Conservation (phyloP, 2,888 invertebrate genomes). For the Asteroscopus sphinx region DNA sequence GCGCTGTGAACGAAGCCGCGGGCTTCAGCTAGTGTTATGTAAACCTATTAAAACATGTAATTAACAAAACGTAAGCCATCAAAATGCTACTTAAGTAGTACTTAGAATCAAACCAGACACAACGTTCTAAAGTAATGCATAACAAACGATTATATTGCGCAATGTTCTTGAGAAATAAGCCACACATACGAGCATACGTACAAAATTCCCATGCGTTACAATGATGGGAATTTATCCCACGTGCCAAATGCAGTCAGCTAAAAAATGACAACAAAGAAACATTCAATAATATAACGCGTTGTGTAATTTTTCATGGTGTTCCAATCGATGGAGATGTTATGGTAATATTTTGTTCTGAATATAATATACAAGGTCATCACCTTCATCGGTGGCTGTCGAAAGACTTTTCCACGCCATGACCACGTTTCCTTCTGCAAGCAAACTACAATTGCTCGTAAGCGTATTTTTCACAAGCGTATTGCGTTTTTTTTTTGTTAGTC, state of each 20-base stretch:
- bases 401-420: no score
- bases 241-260: slow-evolving; percentile 64
- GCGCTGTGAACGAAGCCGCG: no score
- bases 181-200: slow-evolving; percentile 45
- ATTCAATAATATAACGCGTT: slow-evolving; percentile 61
- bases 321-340: slow-evolving; percentile 4
- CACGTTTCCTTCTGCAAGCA: no score
- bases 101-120: slow-evolving; percentile 16
- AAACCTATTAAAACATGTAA: not conserved
- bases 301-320: slow-evolving; percentile 36
- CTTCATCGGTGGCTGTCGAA: no score
- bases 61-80: slow-evolving; percentile 31
- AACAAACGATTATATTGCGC: slow-evolving; percentile 51
- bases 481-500: no score
- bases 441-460: no score
- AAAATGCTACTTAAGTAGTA: slow-evolving; percentile 14
- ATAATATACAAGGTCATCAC: no score
- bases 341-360: no score
- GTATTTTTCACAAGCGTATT: no score
- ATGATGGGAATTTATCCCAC: slow-evolving; percentile 74
- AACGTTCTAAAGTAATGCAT: slow-evolving; percentile 56
- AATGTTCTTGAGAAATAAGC: slow-evolving; percentile 53
- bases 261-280: slow-evolving; percentile 53
- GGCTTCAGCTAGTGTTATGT: no score
- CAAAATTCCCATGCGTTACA: slow-evolving; percentile 59